Evolutionary conservation across 2,888 invertebrate genomes (phyloP).

Genomic region (Sminthurides aquaticus): DNA sequence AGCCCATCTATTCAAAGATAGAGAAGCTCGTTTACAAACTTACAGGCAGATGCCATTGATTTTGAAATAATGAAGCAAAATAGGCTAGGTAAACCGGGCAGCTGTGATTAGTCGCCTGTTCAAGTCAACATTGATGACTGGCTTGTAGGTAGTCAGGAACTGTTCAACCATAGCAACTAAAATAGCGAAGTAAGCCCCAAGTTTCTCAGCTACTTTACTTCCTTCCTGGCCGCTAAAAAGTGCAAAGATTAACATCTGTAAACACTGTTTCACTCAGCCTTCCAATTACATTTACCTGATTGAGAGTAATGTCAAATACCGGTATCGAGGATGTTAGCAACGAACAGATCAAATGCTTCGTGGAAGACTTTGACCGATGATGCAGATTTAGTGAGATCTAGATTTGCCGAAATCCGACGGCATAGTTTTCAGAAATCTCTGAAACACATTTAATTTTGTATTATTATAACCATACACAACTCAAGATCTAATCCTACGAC

Average conservation of each 20-base stretch:
- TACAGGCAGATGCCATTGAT: too few species aligned
- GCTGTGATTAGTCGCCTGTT: slow-evolving; percentile 57
- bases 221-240: too few species aligned
- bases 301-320: slow-evolving; percentile 45
- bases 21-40: too few species aligned
- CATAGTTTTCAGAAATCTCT: slow-evolving; percentile 92
- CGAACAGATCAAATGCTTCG: slow-evolving; percentile 87
- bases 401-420: slow-evolving; percentile 63
- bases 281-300: background rate
- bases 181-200: slow-evolving; percentile 74
- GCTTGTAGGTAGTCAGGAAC: slow-evolving; percentile 70
- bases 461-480: background rate
- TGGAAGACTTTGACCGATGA: slow-evolving; percentile 67
- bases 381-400: slow-evolving; percentile 63
- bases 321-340: slow-evolving; percentile 61
- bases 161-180: slow-evolving; percentile 72
- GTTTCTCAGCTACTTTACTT: slow-evolving; percentile 62
- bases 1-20: slow-evolving; percentile 55
- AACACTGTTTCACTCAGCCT: background rate
- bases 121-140: slow-evolving; percentile 50
- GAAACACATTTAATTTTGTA: slow-evolving; percentile 13
- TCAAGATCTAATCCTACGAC: too few species aligned
- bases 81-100: slow-evolving; percentile 56
- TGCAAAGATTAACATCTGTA: background rate
- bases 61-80: too few species aligned